These are phyloP conservation scores for Yponomeuta plumbellus DNA, from an alignment of 2,888 invertebrate species.

Conservation along the genomic window DNA sequence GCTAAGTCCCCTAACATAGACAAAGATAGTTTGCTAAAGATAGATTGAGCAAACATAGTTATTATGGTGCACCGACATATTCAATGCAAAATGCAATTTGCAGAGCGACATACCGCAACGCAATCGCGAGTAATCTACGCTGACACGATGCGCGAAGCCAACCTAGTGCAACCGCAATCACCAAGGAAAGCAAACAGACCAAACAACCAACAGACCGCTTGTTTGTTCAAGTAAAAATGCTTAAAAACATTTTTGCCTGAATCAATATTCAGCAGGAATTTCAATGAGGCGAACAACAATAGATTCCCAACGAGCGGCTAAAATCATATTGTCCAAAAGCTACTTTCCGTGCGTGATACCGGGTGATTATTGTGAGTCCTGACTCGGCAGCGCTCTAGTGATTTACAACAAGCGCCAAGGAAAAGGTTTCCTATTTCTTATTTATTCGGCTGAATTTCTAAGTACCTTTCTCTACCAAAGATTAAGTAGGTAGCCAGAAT, in stretches of 20 bases:
- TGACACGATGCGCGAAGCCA: neutral
- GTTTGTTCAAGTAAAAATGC: neutral
- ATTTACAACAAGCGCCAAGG: neutral
- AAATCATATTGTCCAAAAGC: conserved; percentile 2
- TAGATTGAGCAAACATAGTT: neutral
- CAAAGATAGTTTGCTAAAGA: too few relatives aligned
- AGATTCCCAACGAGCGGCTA: neutral
- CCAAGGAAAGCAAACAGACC: conserved; percentile 6
- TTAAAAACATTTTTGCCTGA: neutral
- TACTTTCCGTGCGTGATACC: neutral
- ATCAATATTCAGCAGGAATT: neutral
- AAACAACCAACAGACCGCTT: neutral
- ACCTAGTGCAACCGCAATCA: conserved; percentile 1
- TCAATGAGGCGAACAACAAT: neutral
- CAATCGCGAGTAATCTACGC: neutral
- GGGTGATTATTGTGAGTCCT: neutral
- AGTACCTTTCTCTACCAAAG: neutral
- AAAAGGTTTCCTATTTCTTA: neutral
- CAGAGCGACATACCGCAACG: neutral
- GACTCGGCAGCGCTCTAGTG: conserved; percentile 1
- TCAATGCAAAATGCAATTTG: neutral
- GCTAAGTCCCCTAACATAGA: too few relatives aligned
- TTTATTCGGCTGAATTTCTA: neutral
- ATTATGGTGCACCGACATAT: neutral
- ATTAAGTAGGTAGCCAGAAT: too few relatives aligned